Percentiles rank a stretch among this genome's conserved stretches.
phyloP scores from a whole-genome alignment of 2,113 vertebrate genomes.

The Equus przewalskii region DNA sequence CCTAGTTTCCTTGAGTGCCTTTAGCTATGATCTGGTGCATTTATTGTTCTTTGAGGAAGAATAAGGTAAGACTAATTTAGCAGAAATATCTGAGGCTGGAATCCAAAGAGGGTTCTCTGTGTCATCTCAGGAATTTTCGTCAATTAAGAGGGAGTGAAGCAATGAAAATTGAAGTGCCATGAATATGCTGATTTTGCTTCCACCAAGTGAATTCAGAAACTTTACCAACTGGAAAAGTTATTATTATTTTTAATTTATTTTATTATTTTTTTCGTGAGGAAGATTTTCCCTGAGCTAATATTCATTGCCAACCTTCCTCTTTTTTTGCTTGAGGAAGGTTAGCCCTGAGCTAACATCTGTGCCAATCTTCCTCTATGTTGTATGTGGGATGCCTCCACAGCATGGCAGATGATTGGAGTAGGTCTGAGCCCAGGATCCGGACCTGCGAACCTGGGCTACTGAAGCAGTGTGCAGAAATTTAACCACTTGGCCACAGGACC shows the following conservation, averaged over 20 bases:
- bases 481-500: too few relatives aligned
- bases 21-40: not conserved
- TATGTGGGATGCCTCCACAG: too few relatives aligned
- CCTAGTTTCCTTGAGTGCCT: not conserved
- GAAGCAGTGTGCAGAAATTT: too few relatives aligned
- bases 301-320: too few relatives aligned
- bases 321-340: too few relatives aligned
- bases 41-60: slow-evolving; percentile 49
- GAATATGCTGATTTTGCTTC: slow-evolving; percentile 10
- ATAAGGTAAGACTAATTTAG: slow-evolving; percentile 1
- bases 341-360: too few relatives aligned
- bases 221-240: not conserved
- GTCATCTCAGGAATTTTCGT: not conserved
- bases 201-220: not conserved
- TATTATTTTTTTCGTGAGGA: too few relatives aligned
- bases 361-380: too few relatives aligned
- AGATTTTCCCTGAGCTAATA: too few relatives aligned
- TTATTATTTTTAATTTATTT: not conserved
- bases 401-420: too few relatives aligned
- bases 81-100: not conserved
- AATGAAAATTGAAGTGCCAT: not conserved
- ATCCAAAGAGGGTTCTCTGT: not conserved
- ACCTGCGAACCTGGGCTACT: too few relatives aligned
- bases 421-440: too few relatives aligned
- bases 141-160: not conserved